Evolutionary conservation across 2,888 invertebrate species (phyloP), one percentile per base, ranked within the genome.

Genomic region (Heliothis peltigera): DNA sequence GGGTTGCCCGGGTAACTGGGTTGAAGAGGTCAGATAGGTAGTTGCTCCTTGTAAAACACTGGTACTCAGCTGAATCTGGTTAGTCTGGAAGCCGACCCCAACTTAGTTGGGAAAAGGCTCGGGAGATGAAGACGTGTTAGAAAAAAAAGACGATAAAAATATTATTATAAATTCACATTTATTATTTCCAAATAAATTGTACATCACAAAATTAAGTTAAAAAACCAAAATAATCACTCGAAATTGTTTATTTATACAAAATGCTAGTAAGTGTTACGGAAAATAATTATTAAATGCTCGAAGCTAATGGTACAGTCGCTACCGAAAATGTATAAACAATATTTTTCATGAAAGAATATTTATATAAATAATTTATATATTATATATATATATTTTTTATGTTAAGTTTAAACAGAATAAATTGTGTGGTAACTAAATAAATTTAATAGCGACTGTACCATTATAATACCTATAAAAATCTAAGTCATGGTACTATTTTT

Each of bases 101-200:
- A n/a, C n/a, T n/a, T n/a, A n/a, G n/a, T n/a, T n/a, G n/a, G n/a
- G n/a, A n/a, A n/a, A n/a, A n/a, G n/a, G n/a, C n/a, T n/a, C n/a
- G n/a, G n/a, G n/a, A n/a, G n/a, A n/a, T n/a, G n/a, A n/a, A n/a
- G n/a, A n/a, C n/a, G n/a, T n/a, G n/a, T n/a, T n/a, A n/a, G n/a
- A n/a, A 7, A n/a, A 46, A 46, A 35, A 39, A n/a, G 25, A 19
- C 55, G 6, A 51, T 22, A 12, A 32, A 61, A 52, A 32, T n/a
- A n/a, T 6, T 67, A 51, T 86, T 89, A 83, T 82, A 86, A 90
- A 89, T 80, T 87, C 88, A 90, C 90, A 90, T 90, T 91, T 91
- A 90, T 88, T 89, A 86, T 84, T 79, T 85, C 73, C 81, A 86
- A 89, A 87, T 71, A 88, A n/a, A 85, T 82, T 85, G 85, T 86